These are phyloP conservation scores for Lichenostomus cassidix DNA, from an alignment of 2,113 vertebrate genomes.

Conservation along the genomic window DNA sequence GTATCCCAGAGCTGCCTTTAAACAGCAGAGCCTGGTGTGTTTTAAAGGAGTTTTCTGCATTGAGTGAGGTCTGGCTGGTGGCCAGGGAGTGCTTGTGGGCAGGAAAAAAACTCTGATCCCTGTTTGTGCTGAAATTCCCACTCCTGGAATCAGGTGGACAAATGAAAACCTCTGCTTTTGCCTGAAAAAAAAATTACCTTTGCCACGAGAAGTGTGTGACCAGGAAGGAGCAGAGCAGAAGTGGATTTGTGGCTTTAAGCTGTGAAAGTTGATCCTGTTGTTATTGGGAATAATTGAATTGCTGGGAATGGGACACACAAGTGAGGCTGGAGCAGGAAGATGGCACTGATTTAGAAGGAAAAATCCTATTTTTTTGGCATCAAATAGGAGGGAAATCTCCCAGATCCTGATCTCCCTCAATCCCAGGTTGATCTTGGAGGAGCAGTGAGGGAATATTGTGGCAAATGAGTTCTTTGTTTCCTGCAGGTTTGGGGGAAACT, in stretches of 20 bases:
- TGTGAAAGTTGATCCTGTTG: neutral
- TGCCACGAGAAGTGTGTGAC: neutral
- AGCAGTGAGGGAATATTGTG: accelerated
- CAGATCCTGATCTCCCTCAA: neutral
- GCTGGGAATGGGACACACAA: neutral
- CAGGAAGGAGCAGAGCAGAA: neutral
- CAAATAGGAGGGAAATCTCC: neutral
- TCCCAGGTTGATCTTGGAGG: accelerated
- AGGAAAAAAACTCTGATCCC: neutral
- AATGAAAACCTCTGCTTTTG: neutral
- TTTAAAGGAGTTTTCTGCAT: neutral
- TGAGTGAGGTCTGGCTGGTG: neutral
- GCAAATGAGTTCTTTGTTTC: neutral
- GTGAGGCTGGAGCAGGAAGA: neutral
- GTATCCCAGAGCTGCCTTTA: neutral
- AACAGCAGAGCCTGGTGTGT: neutral
- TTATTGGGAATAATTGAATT: neutral
- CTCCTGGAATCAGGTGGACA: neutral
- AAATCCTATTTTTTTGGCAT: neutral
- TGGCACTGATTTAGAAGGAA: neutral
- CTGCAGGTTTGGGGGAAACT: neutral
- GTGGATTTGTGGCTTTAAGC: neutral
- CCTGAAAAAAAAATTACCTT: neutral
- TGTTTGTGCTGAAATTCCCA: neutral
- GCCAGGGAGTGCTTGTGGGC: too few species aligned